Conservation (phyloP, 2,797 vertebrate genomes). For the Emydoidea blandingii region DNA sequence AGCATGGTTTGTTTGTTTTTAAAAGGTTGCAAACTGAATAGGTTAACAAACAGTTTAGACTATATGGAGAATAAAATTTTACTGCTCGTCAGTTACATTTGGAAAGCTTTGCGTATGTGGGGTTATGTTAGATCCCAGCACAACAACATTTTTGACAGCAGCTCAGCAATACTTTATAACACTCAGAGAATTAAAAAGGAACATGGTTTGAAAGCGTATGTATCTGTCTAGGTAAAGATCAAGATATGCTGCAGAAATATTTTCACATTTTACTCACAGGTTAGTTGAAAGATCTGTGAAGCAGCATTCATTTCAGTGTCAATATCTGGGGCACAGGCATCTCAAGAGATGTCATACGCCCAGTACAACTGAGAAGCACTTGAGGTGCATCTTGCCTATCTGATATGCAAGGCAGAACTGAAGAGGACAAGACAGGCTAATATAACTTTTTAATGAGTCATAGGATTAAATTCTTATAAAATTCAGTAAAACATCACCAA, state of each 20-base stretch:
- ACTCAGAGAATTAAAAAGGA: background rate
- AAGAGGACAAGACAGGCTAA: background rate
- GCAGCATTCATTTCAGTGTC: background rate
- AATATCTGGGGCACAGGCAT: background rate
- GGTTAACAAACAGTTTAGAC: background rate
- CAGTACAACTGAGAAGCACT: background rate
- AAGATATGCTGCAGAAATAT: background rate
- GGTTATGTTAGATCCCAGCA: background rate
- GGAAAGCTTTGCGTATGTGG: background rate
- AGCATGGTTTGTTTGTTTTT: background rate
- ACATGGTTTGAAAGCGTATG: background rate
- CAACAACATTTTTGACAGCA: background rate
- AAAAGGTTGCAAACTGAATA: background rate
- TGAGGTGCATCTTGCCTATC: background rate
- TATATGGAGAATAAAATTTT: background rate
- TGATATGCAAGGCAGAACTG: background rate
- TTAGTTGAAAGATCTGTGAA: background rate
- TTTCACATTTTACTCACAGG: background rate
- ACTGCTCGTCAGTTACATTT: rapidly evolving
- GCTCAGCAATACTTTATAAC: background rate
- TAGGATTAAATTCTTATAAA: background rate
- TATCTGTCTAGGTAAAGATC: background rate
- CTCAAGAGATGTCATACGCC: background rate
- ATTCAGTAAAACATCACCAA: background rate
- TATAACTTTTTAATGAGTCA: background rate